Evolutionary conservation across 2,113 vertebrate genomes (phyloP).

Genomic region (Epinephelus fuscoguttatus): DNA sequence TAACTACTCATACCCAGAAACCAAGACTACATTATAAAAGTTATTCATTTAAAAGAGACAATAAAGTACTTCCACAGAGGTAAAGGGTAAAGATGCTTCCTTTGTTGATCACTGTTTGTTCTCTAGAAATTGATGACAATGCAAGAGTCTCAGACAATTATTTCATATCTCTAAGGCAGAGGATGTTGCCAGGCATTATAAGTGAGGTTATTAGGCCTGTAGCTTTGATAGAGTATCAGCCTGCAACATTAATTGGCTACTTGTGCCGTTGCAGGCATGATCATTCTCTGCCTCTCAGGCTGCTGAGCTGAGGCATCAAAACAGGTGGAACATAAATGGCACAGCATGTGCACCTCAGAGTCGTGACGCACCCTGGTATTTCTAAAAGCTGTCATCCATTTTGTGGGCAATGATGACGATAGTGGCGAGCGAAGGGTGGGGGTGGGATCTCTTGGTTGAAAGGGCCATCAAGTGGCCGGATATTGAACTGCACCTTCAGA

Average conservation of each 20-base stretch:
- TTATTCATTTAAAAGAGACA: conserved; percentile 7
- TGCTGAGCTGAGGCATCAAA: conserved; percentile 85
- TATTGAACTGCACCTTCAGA: conserved; percentile 62
- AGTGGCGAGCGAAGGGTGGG: conserved; percentile 53
- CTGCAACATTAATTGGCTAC: conserved; percentile 47
- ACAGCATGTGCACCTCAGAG: conserved; percentile 80
- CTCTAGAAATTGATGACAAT: conserved; percentile 40
- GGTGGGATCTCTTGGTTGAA: conserved; percentile 72
- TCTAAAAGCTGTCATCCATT: conserved; percentile 87
- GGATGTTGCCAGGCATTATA: conserved; percentile 36
- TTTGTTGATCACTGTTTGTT: conserved; percentile 33
- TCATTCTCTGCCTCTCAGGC: conserved; percentile 58
- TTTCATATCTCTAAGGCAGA: conserved; percentile 42
- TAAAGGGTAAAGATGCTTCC: not conserved
- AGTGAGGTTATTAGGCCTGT: conserved; percentile 41
- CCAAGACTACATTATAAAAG: conserved; percentile 11
- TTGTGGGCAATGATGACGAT: conserved; percentile 84
- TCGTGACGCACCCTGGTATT: conserved; percentile 86
- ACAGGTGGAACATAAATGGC: conserved; percentile 85
- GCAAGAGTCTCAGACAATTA: conserved; percentile 43
- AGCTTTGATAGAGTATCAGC: conserved; percentile 54
- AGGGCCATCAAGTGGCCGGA: conserved; percentile 81
- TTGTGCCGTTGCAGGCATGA: conserved; percentile 52
- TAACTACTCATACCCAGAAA: not conserved
- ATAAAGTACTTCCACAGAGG: conserved; percentile 7